phyloP scores from a whole-genome alignment of 2,888 invertebrate genomes.

The Galerucella calmariensis region DNA sequence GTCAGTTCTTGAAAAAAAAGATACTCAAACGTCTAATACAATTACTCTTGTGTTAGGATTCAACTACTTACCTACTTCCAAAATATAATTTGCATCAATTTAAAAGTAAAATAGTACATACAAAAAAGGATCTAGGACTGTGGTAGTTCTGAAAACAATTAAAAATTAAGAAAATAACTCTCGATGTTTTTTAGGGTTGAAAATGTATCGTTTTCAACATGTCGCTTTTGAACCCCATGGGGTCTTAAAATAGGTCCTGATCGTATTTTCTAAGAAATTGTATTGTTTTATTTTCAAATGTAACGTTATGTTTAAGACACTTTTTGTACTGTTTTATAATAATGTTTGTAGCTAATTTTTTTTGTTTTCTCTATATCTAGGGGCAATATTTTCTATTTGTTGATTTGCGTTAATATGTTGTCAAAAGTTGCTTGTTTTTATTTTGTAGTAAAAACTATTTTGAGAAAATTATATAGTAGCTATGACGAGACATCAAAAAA shows the following conservation, averaged over 20 bases:
- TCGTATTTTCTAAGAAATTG: slow-evolving; percentile 17
- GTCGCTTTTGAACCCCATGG: slow-evolving; percentile 15
- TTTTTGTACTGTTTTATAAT: slow-evolving; percentile 33
- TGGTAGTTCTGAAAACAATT: slow-evolving; percentile 1
- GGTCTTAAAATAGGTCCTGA: slow-evolving; percentile 18
- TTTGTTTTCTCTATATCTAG: slow-evolving; percentile 13
- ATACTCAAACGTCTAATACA: too few relatives aligned
- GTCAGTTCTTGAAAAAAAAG: too few relatives aligned
- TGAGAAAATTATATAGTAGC: slow-evolving; percentile 1
- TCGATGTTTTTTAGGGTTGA: slow-evolving; percentile 18
- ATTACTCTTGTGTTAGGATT: too few relatives aligned
- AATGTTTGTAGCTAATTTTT: slow-evolving; percentile 32
- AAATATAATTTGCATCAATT: neutral
- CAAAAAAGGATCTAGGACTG: slow-evolving; percentile 19
- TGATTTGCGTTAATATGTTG: slow-evolving; percentile 30
- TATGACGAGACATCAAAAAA: neutral
- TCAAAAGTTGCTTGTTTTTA: slow-evolving; percentile 29
- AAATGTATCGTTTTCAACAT: slow-evolving; percentile 1
- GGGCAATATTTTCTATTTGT: slow-evolving; percentile 33
- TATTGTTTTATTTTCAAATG: slow-evolving; percentile 25
- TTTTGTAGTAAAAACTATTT: slow-evolving; percentile 9
- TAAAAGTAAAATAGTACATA: slow-evolving; percentile 2
- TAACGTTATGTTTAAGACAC: slow-evolving; percentile 27
- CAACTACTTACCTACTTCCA: neutral
- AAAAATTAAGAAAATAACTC: slow-evolving; percentile 10